Base-by-base conservation (phyloP, 53 echinoderm and acorn worm species). In the Paelopatides confundens region DNA sequence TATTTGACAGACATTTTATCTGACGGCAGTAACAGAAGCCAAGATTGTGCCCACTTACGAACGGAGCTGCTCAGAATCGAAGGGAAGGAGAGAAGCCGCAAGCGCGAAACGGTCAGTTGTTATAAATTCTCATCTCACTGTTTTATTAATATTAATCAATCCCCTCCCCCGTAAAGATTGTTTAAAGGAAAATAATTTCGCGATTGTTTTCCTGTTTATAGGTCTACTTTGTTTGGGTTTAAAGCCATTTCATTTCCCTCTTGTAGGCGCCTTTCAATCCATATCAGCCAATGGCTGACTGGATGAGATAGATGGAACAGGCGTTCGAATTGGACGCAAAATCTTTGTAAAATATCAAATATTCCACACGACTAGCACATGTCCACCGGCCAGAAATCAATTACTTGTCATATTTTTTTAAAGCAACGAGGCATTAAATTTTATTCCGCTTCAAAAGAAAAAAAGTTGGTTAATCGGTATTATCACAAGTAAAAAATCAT, bases 1-100 rank as follows among this genome's bases (percentile, higher is more conserved):
- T 95, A 99, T 77, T 79, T 99, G 33, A 93, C 95, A 13, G 99
- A 99, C 54, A 89, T 99, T 76, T 82, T 99, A 48, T 74, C 93
- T 14, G 88, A 93, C 70, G 93, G 93, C 50, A 85, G 85, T 50
- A 86, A 88, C 11, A 85, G 87, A 32, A 82, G 85, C 9, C 79
- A 77, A 31, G 88, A 90, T 69, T 78, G 85, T 77, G 94, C 88
- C 17, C 87, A 85, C 49, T 88, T 94, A 47, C 86, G 89, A 50
- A 87, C 87, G 40, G 94, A 94, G 86, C 77, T 94, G 27, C 85
- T 86, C 65, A 87, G 89, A 86, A 91, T 94, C 18, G 94, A 94
- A 28, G 94, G 91, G 43, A 76, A 89, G 17, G 91, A 91, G 66
- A 91, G 82, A 48, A 82, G 76, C 46, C 89, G 89, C 47, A 88